Base-by-base conservation (phyloP, 2,888 invertebrate genomes). In the Rotaria sp. region DNA sequence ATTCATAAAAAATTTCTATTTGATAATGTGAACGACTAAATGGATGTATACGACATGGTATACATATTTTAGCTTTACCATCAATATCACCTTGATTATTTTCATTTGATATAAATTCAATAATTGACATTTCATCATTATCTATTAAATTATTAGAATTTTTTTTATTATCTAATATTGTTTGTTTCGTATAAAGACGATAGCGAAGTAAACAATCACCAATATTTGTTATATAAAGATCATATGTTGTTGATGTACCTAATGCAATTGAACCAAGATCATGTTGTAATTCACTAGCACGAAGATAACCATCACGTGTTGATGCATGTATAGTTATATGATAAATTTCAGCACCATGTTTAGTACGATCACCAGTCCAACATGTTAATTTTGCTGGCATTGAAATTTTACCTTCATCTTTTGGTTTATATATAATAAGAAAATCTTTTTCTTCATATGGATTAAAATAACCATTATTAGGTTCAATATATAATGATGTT, bases 251-350 rank as follows among this genome's bases (percentile, higher is more conserved):
- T 26, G 89, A 89, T 86, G 89, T 90, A 8, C 91, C 91, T 11
- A 91, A 90, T 52, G 91, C 89, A 30, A 91, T 88, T 84, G 90
- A 89, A 30, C 91, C 90, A 88, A 89, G 90, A 87, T 91, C 90
- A 50, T 90, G 86, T 87, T 90, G 90, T 35, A 88, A 87, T 85
- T 90, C 88, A 50, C 90, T 90, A 35, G 89, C 89, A 90, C 90
- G 88, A 10, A 88, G 87, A n/a, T 52, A 84, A 67, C 86, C 85
- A 30, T 84, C 75, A 38, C 75, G 75, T 26, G 75, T 75, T 13
- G 75, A 75, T 26, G 45, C 75, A 41, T 41, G 45, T 26, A 75
- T 41, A 26, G 38, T 75, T 13, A 75, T 26, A 41, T 75, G 75
- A 75, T 75, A 75, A 3, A 41, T 26, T 45, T 75, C 75, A 0